These are phyloP conservation scores for Holacanthella duospinosa DNA, from an alignment of 2,888 invertebrate genomes.

Conservation along the genomic window DNA sequence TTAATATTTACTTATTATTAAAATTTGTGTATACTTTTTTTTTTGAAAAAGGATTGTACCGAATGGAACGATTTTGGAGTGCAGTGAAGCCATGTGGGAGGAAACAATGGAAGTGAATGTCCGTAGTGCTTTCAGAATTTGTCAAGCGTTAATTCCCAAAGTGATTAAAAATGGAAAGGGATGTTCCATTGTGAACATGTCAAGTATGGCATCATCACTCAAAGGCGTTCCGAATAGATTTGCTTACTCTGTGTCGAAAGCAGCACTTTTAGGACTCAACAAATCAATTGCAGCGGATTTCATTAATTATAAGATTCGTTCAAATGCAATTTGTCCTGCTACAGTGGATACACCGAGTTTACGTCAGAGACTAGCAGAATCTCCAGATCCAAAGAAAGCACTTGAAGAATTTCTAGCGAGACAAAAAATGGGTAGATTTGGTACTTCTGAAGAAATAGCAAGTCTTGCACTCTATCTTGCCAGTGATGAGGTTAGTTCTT, in stretches of 20 bases:
- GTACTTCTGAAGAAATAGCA: constrained; percentile 39
- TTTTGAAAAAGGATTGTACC: constrained; percentile 35
- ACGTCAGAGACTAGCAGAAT: constrained; percentile 27
- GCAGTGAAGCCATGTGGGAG: constrained; percentile 37
- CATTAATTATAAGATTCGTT: constrained; percentile 37
- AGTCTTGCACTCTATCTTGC: constrained; percentile 38
- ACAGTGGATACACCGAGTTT: constrained; percentile 37
- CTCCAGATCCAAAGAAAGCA: constrained; percentile 33
- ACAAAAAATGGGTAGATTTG: constrained; percentile 39
- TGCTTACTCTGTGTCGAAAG: constrained; percentile 39
- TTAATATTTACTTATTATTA: no score
- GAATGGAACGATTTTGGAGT: constrained; percentile 36
- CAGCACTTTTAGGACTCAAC: constrained; percentile 39
- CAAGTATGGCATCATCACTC: constrained; percentile 37
- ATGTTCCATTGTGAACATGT: constrained; percentile 39
- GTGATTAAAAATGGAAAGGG: constrained; percentile 22
- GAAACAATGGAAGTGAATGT: constrained; percentile 38
- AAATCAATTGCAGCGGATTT: constrained; percentile 39
- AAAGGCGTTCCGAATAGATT: constrained; percentile 38
- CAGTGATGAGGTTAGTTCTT: constrained; percentile 37
- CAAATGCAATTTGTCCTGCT: constrained; percentile 38
- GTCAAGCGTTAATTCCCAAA: constrained; percentile 37
- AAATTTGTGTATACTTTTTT: not conserved
- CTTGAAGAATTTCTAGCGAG: constrained; percentile 35
- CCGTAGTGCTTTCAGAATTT: constrained; percentile 37